Conservation (phyloP, 2,113 vertebrate species). For the Motacilla tschutschensis region DNA sequence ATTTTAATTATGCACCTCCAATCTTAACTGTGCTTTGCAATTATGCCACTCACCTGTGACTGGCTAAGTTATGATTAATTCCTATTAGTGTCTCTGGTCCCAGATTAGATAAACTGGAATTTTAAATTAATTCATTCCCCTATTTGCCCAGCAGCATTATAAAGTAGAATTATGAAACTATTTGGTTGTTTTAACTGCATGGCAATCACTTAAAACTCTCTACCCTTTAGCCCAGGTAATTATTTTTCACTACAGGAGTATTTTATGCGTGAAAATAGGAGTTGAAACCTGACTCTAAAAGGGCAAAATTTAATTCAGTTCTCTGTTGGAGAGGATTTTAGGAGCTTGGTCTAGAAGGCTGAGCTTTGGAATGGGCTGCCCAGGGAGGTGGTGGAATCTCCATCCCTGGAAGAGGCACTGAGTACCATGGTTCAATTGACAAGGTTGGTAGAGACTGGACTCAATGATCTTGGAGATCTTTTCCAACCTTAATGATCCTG, state of each 20-base stretch:
- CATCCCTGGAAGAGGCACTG: neutral
- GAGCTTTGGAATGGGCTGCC: neutral
- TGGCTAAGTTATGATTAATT: slow-evolving; percentile 33
- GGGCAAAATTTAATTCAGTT: neutral
- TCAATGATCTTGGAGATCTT: neutral
- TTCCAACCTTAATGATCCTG: neutral
- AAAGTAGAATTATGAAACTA: neutral
- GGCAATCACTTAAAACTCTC: neutral
- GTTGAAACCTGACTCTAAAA: neutral
- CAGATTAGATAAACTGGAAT: slow-evolving; percentile 27
- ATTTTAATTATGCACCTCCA: slow-evolving; percentile 23
- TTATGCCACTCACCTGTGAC: slow-evolving; percentile 35
- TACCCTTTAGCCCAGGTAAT: neutral
- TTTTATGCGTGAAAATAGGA: neutral
- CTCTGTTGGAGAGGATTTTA: neutral
- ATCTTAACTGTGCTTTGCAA: slow-evolving; percentile 17
- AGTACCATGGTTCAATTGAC: neutral
- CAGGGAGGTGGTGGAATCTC: neutral
- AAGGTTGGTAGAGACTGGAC: neutral
- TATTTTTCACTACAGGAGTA: slow-evolving; percentile 5
- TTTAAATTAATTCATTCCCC: slow-evolving; percentile 16
- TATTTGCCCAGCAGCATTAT: slow-evolving; percentile 1
- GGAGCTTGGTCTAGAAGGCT: neutral
- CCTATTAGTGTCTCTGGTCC: neutral
- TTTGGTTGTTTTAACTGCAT: slow-evolving; percentile 4